Base-by-base conservation (phyloP, 1,140 invertebrate species). In the Triops cancriformis region DNA sequence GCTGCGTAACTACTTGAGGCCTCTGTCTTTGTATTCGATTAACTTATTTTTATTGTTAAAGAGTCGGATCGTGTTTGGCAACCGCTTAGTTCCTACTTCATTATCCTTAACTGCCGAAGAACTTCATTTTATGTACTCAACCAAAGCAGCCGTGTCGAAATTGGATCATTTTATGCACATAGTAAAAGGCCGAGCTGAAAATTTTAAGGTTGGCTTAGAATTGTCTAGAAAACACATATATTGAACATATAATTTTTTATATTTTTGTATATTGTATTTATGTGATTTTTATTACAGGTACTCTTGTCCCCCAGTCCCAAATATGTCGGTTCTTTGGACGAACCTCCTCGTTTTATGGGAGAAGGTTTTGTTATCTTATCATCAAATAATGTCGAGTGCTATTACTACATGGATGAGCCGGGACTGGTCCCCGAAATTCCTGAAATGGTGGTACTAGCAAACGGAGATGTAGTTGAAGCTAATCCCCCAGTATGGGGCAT, bases 341-440 rank as follows among this genome's bases (percentile, higher is more conserved):
- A 98, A 82, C 96, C 97, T 4, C 97, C 97, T 1, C 85, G 97
- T 43, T 97, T 93, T 81, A 99, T 99, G 96, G 96, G 96, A 26
- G 95, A 98, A 87, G 97, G 97, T 4, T 99, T 99, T 86, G 96
- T 98, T 10, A 89, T 99, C 10, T 90, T 98, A 85, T 96, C 96
- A 83, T 96, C 95, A 4, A 98, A 97, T 84, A 91, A 94, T 82
- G 92, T 98, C 79, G 94, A 98, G 83, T 86, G 98, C 28, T 98
- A 98, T 85, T 97, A 95, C 84, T 98, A 97, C 82, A 95, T 97
- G 92, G 96, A 98, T 85, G 94, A 98, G 85, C 91, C 96, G 64
- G 92, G 92, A 28, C 83, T 96, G 64, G 95, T 96, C 5, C 94
- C 94, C 0, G 91, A 94, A 82, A 92, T 94, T 82, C 95, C 94